Conservation (phyloP, 2,113 vertebrate genomes). For the Thinocorus orbignyianus region DNA sequence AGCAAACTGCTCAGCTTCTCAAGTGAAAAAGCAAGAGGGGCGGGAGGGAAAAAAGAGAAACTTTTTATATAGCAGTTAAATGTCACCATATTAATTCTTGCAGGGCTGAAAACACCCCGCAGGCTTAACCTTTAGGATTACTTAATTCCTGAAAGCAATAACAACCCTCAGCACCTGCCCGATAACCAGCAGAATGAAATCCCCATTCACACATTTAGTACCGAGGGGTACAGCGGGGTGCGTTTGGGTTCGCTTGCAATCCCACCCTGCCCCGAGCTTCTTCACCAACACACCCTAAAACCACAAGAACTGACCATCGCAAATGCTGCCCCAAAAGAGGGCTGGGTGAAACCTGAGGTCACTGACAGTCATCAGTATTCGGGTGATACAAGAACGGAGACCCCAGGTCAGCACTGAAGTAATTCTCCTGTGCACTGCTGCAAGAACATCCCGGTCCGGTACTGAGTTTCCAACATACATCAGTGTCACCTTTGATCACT, state of each 20-base stretch:
- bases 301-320: rapidly evolving
- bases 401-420: rapidly evolving
- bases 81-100: constrained; percentile 50
- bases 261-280: background rate
- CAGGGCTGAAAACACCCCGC: constrained; percentile 20
- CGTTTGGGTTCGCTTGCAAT: background rate
- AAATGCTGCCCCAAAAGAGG: rapidly evolving
- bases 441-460: rapidly evolving
- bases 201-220: background rate
- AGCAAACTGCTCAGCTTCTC: background rate
- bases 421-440: rapidly evolving
- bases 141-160: background rate
- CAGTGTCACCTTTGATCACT: background rate
- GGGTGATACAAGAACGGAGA: rapidly evolving
- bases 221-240: rapidly evolving
- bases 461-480: background rate
- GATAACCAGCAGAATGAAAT: background rate
- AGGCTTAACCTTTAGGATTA: constrained; percentile 58
- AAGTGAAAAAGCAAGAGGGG: background rate
- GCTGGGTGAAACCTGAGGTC: background rate
- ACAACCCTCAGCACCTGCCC: background rate
- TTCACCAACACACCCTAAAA: background rate
- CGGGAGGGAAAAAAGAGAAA: background rate
- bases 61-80: constrained; percentile 16
- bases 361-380: rapidly evolving